Evolutionary conservation across 2,797 vertebrate genomes (phyloP).

Genomic region (Amazonetta brasiliensis): DNA sequence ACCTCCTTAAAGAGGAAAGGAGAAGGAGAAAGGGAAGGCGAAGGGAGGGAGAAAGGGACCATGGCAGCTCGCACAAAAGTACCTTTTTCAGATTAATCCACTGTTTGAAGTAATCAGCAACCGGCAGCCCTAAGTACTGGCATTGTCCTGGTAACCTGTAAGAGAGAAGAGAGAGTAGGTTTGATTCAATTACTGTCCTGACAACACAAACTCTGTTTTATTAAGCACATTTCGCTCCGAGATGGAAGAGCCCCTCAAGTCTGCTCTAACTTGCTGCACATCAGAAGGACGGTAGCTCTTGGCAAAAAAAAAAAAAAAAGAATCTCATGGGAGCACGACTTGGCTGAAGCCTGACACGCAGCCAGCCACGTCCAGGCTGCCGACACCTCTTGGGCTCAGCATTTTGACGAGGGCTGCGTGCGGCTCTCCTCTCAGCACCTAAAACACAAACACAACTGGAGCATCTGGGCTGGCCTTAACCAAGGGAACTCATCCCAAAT

Average conservation of each 20-base stretch:
- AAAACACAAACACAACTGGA: not conserved
- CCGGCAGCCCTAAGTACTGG: slow-evolving; percentile 86
- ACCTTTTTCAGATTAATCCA: slow-evolving; percentile 91
- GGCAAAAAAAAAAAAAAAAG: not conserved
- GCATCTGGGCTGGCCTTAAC: not conserved
- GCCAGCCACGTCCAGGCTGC: not conserved
- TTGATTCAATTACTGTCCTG: slow-evolving; percentile 68
- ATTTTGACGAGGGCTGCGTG: not conserved
- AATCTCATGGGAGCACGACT: not conserved
- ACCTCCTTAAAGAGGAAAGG: slow-evolving; percentile 71
- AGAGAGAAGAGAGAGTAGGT: slow-evolving; percentile 78
- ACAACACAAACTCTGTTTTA: slow-evolving; percentile 66
- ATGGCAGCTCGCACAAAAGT: slow-evolving; percentile 70
- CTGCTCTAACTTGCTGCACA: slow-evolving; percentile 11
- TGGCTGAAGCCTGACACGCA: not conserved
- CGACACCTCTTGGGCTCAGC: not conserved
- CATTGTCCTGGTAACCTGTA: slow-evolving; percentile 87
- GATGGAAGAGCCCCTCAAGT: slow-evolving; percentile 47
- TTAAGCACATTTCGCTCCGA: slow-evolving; percentile 38
- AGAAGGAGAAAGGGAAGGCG: slow-evolving; percentile 51
- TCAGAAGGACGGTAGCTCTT: not conserved
- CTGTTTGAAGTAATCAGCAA: slow-evolving; percentile 89
- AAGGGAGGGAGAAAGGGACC: not conserved
- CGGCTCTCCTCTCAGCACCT: not conserved
- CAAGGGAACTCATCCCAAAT: not conserved